phyloP scores from a whole-genome alignment of 1,140 invertebrate species.

The Holcopasites calliopsidis region DNA sequence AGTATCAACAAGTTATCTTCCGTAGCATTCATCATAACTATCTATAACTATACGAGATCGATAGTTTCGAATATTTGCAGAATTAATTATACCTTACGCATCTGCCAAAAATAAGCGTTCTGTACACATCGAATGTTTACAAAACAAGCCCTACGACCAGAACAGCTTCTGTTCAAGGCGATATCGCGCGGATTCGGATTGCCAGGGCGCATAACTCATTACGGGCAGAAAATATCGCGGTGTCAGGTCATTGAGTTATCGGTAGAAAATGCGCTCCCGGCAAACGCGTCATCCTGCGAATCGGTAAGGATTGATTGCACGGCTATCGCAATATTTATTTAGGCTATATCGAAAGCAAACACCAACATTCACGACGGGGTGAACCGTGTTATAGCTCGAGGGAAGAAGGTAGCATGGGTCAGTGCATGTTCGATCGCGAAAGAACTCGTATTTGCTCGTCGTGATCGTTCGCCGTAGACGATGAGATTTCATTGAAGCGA shows the following conservation, averaged over 20 bases:
- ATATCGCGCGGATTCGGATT: background rate
- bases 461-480: background rate
- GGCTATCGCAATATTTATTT: constrained; percentile 18
- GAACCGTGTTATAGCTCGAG: background rate
- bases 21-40: too few species aligned
- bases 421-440: background rate
- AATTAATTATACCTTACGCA: too few species aligned
- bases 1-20: too few species aligned
- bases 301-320: constrained; percentile 21
- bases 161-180: background rate
- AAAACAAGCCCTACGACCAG: background rate
- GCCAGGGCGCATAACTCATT: background rate
- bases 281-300: background rate
- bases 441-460: background rate
- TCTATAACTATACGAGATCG: too few species aligned
- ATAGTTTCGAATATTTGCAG: too few species aligned
- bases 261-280: constrained; percentile 7
- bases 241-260: constrained; percentile 60
- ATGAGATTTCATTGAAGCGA: background rate
- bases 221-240: background rate
- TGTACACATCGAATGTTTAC: background rate
- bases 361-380: background rate
- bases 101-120: too few species aligned
- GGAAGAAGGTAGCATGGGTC: background rate
- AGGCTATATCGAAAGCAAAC: constrained; percentile 18